phyloP scores from a whole-genome alignment of 2,113 vertebrate species.

The Platysternon megacephalum region DNA sequence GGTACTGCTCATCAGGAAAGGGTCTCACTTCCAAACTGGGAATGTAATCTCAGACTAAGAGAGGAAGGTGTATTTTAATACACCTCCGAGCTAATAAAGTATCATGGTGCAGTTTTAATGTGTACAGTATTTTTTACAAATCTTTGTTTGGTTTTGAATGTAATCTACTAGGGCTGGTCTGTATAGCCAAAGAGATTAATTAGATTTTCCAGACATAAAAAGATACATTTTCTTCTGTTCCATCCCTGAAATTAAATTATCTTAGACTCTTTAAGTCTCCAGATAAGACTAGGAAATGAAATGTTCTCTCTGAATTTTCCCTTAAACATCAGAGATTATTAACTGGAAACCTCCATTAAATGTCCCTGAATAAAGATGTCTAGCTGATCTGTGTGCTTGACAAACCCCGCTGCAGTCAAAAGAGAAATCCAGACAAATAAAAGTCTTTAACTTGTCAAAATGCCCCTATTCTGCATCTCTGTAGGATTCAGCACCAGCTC shows the following conservation, averaged over 20 bases:
- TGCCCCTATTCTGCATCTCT: not conserved
- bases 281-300: not conserved
- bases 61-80: not conserved
- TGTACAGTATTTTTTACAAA: not conserved
- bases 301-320: conserved; percentile 37
- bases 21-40: not conserved
- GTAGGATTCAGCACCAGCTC: not conserved
- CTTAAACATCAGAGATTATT: not conserved
- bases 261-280: conserved; percentile 26
- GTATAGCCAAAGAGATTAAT: conserved; percentile 41
- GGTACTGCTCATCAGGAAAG: not conserved
- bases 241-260: conserved; percentile 6
- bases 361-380: not conserved
- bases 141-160: not conserved
- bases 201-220: conserved; percentile 41
- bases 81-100: not conserved
- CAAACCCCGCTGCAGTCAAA: not conserved
- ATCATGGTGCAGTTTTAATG: not conserved
- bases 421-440: not conserved
- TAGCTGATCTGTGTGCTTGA: not conserved
- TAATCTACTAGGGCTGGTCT: not conserved
- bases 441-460: not conserved
- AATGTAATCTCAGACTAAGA: accelerated
- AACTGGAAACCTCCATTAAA: not conserved
- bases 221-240: conserved; percentile 35